Evolutionary conservation across 2,888 invertebrate species (phyloP).

Genomic region (Mamestra brassicae): DNA sequence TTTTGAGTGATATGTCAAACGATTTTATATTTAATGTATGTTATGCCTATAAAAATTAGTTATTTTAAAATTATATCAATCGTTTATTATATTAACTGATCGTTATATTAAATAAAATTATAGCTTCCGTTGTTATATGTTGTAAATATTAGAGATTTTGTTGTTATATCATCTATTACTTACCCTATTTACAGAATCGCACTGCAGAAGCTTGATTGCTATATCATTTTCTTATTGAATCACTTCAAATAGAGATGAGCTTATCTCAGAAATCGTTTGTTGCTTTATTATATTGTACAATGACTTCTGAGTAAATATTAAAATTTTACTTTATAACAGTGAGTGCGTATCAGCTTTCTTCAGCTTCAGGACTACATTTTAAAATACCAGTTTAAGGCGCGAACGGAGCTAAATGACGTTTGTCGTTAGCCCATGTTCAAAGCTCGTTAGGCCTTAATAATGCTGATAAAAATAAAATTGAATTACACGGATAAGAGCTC

Average conservation of each 20-base stretch:
- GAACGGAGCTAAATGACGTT: conserved; percentile 50
- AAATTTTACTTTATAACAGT: neutral
- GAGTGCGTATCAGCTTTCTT: conserved; percentile 2
- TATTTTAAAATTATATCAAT: too few species aligned
- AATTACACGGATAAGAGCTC: conserved; percentile 44
- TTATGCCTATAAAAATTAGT: too few species aligned
- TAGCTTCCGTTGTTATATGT: too few species aligned
- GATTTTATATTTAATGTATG: too few species aligned
- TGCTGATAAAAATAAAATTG: conserved; percentile 57
- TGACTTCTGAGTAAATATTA: neutral
- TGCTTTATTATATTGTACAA: neutral
- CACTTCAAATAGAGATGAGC: neutral
- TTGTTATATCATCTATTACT: too few species aligned
- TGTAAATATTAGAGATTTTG: too few species aligned
- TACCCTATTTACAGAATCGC: too few species aligned
- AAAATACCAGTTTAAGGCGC: conserved; percentile 29
- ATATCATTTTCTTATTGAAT: too few species aligned
- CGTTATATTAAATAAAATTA: too few species aligned
- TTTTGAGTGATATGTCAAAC: too few species aligned
- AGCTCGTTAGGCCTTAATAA: conserved; percentile 58
- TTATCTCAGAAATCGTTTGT: neutral
- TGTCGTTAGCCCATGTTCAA: conserved; percentile 54
- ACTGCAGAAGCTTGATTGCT: neutral
- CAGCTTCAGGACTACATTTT: conserved; percentile 16
- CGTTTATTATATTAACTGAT: too few species aligned